phyloP scores from a whole-genome alignment of 1,140 invertebrate species.

The Drosophila pectinifera region DNA sequence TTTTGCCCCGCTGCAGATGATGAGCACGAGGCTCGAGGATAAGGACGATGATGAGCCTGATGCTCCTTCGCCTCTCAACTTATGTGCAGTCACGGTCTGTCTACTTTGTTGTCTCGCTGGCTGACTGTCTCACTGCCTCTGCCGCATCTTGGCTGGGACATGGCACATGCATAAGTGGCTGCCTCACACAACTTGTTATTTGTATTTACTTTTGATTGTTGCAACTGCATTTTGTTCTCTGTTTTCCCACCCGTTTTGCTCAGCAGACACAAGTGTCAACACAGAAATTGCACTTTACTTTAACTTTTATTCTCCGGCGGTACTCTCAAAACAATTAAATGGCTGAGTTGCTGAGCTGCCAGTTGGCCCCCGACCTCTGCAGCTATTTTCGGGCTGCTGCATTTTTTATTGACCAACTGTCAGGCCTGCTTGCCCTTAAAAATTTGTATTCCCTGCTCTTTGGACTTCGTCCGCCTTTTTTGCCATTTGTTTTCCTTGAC shows the following conservation, averaged over 20 bases:
- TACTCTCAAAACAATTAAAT: constrained; percentile 68
- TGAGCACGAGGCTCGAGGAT: constrained; percentile 52
- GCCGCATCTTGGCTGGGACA: constrained; percentile 60
- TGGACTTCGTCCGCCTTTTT: constrained; percentile 18
- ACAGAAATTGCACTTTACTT: constrained; percentile 50
- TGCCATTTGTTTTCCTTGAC: constrained; percentile 37
- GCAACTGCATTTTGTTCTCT: constrained; percentile 50
- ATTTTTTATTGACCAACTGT: constrained; percentile 61
- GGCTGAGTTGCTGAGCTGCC: constrained; percentile 10
- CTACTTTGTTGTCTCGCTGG: constrained; percentile 43
- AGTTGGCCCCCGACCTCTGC: neutral
- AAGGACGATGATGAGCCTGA: constrained; percentile 50
- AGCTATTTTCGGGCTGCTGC: constrained; percentile 29
- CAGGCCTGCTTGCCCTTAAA: constrained; percentile 61
- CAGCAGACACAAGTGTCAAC: constrained; percentile 64
- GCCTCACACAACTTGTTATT: constrained; percentile 68
- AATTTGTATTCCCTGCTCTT: constrained; percentile 27
- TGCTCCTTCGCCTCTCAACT: constrained; percentile 45
- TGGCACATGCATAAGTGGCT: constrained; percentile 73
- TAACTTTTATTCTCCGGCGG: constrained; percentile 38
- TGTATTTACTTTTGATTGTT: constrained; percentile 79
- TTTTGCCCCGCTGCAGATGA: constrained; percentile 61
- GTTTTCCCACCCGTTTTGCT: constrained; percentile 9
- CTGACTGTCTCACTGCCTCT: constrained; percentile 25
- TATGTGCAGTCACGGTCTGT: constrained; percentile 76